These are phyloP conservation scores for Tachina grossa DNA, from an alignment of 2,888 invertebrate genomes.

Conservation along the genomic window DNA sequence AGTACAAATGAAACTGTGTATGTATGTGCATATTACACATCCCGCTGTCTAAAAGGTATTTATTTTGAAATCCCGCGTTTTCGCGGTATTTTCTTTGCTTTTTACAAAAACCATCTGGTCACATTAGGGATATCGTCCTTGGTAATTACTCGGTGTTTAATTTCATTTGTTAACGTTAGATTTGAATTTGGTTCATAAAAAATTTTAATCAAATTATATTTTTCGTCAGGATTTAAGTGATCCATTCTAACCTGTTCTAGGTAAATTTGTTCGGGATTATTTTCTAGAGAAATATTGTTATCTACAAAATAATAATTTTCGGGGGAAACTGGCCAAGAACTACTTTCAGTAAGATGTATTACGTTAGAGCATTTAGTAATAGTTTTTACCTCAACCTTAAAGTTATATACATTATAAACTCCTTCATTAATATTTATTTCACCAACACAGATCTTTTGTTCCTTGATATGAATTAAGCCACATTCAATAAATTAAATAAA, in stretches of 20 bases:
- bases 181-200: slow-evolving; percentile 42
- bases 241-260: slow-evolving; percentile 14
- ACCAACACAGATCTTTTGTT: not conserved
- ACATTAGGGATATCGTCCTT: slow-evolving; percentile 50
- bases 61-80: too few relatives aligned
- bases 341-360: slow-evolving; percentile 7
- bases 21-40: too few relatives aligned
- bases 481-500: not conserved
- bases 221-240: slow-evolving; percentile 33
- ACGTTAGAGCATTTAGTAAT: slow-evolving; percentile 15
- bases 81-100: too few relatives aligned
- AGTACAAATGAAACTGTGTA: too few relatives aligned
- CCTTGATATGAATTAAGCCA: slow-evolving; percentile 1
- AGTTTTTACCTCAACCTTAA: not conserved
- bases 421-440: slow-evolving; percentile 8
- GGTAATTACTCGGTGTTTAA: slow-evolving; percentile 57
- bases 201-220: not conserved
- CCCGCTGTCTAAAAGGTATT: too few relatives aligned
- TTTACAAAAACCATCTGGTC: too few relatives aligned
- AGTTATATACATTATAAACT: slow-evolving; percentile 29
- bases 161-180: slow-evolving; percentile 58
- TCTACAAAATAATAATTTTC: slow-evolving; percentile 22
- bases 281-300: not conserved
- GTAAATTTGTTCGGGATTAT: not conserved
- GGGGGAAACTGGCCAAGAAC: slow-evolving; percentile 30